A percentile compares a stretch with the other conserved stretches of the same genome.
Evolutionary conservation across 1,140 invertebrate species (phyloP).

Genomic region (fruit fly (Drosophila melanogaster)): Release_6_plus_ISO1_MT NT_033779.5:14391501-14392000

Average conservation of each 20-base stretch:
- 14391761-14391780: conserved; percentile 95
- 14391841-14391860: conserved; percentile 89
- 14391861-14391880: conserved; percentile 89
- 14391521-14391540: conserved; percentile 94
- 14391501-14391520: conserved; percentile 95
- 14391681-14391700: conserved; percentile 92
- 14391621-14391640: conserved; percentile 22
- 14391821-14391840: conserved; percentile 90
- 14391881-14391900: conserved; percentile 89
- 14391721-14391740: conserved; percentile 86
- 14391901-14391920: conserved; percentile 90
- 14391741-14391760: conserved; percentile 95
- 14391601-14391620: conserved; percentile 60
- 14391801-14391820: conserved; percentile 81
- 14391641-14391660: conserved; percentile 24
- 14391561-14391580: conserved; percentile 91
- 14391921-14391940: conserved; percentile 86
- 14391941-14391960: conserved; percentile 65
- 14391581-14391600: conserved; percentile 85
- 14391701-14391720: conserved; percentile 91
- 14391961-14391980: neutral
- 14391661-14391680: neutral
- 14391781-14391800: conserved; percentile 89
- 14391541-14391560: conserved; percentile 89
- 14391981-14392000: too few relatives aligned